Base-by-base conservation (phyloP, 2,797 vertebrate genomes). In the Acrocephalus scirpaceus region DNA sequence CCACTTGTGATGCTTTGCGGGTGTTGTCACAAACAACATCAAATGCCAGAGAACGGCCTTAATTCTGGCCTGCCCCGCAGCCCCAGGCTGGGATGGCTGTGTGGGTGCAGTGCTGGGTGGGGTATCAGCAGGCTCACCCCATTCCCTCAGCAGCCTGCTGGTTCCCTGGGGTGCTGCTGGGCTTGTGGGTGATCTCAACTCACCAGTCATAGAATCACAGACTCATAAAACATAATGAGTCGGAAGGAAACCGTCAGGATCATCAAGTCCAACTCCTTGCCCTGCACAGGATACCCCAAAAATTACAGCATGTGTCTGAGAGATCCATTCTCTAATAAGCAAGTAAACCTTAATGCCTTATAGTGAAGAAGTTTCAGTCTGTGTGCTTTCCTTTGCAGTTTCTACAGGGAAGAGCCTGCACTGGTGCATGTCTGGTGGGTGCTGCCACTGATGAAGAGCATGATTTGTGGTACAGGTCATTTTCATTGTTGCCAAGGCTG, bases 1-100 rank as follows among this genome's bases (percentile, higher is more conserved):
- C 97, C 97, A 97, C 97, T 98, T 97, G 96, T 97, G 98, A 97
- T 92, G 95, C 90, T 93, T 32, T 51, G 93, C 32, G 86, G 89
- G 96, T 93, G 92, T 81, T 97, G 96, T 97, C 96, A 94, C 84
- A 97, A 97, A 96, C 95, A 97, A 97, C 18, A 71, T 88, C 10
- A 91, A 96, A 97, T 85, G 90, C 95, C 96, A 97, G 87, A 94
- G 82, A 96, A 88, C 0, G 3, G 60, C 73, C 62, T 70, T 62
- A 57, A 70, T 69, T 91, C 16, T 44, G 70, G 30, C 54, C 47
- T 2, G 5, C 1, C 10, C 42, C 0, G 0, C 66, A 45, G 86
- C 29, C 75, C 50, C 8, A 10, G 38, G 13, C 54, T 2, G 4
- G 54, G 69, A 17, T 0, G 2, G 27, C 48, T 58, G 25, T 13